Conservation (phyloP, 2,797 vertebrate genomes). For the Nannoperca australis region DNA sequence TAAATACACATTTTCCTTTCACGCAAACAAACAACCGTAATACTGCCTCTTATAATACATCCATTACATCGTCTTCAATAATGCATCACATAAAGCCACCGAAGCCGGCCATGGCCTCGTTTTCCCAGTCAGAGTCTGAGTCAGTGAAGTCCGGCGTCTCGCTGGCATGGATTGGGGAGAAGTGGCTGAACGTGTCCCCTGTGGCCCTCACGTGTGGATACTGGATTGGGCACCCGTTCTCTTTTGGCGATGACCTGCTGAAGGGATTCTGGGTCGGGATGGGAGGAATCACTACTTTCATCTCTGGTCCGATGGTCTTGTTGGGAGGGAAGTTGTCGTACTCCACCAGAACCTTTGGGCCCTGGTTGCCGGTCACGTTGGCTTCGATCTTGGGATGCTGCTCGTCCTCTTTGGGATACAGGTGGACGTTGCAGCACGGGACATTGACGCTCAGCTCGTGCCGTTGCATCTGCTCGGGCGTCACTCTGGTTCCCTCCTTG, state of each 20-base stretch:
- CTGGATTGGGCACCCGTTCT: slow-evolving; percentile 61
- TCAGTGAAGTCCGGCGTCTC: slow-evolving; percentile 80
- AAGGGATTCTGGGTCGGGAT: slow-evolving; percentile 76
- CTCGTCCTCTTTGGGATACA: slow-evolving; percentile 66
- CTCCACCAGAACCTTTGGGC: slow-evolving; percentile 77
- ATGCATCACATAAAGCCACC: slow-evolving; percentile 76
- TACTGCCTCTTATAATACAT: slow-evolving; percentile 33
- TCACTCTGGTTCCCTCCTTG: slow-evolving; percentile 47
- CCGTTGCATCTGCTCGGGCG: slow-evolving; percentile 55
- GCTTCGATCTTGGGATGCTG: slow-evolving; percentile 40
- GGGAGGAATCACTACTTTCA: slow-evolving; percentile 84
- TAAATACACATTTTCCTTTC: slow-evolving; percentile 69
- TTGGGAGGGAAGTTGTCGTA: slow-evolving; percentile 88
- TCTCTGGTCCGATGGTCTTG: slow-evolving; percentile 85
- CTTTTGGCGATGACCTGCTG: slow-evolving; percentile 72
- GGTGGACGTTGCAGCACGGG: slow-evolving; percentile 64
- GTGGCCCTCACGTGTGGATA: slow-evolving; percentile 46
- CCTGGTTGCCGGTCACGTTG: slow-evolving; percentile 18
- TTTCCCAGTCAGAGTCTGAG: slow-evolving; percentile 89
- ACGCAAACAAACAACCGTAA: slow-evolving; percentile 21
- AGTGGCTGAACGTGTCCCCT: slow-evolving; percentile 70
- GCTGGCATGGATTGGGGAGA: slow-evolving; percentile 80
- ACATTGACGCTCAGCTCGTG: slow-evolving; percentile 64
- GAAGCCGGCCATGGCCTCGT: slow-evolving; percentile 80
- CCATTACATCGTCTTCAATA: background rate